phyloP scores from a whole-genome alignment of 1,140 invertebrate species.

The Adelges cooleyi region DNA sequence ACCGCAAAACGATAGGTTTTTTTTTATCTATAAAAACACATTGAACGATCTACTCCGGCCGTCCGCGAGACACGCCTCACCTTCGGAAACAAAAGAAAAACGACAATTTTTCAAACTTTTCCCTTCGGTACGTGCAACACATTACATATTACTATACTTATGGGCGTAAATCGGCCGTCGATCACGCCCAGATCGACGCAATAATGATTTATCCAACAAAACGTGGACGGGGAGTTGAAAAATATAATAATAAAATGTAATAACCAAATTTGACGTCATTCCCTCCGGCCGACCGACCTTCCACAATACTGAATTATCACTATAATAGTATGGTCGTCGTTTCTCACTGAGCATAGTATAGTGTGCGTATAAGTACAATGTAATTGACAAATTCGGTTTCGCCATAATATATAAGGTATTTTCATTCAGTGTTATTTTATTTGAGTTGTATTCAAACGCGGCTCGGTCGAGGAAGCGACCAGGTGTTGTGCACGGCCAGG shows the following conservation, averaged over 20 bases:
- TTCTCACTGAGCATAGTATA: too few species aligned
- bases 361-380: not conserved
- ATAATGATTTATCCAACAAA: conserved; percentile 7
- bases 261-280: too few species aligned
- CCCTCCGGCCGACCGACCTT: too few species aligned
- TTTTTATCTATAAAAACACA: not conserved
- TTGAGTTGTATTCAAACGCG: not conserved
- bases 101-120: conserved; percentile 12
- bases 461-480: not conserved
- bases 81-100: too few species aligned
- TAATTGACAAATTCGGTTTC: conserved; percentile 11
- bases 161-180: not conserved
- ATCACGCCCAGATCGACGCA: not conserved
- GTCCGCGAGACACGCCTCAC: conserved; percentile 16
- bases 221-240: too few species aligned
- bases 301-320: too few species aligned
- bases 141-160: too few species aligned
- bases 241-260: too few species aligned
- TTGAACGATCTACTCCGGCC: not conserved
- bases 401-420: not conserved
- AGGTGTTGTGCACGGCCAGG: not conserved
- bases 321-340: too few species aligned
- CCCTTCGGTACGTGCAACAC: too few species aligned
- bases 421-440: not conserved
- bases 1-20: too few species aligned